Conservation (phyloP, 2,888 invertebrate species). For the Geotrupes spiniger region DNA sequence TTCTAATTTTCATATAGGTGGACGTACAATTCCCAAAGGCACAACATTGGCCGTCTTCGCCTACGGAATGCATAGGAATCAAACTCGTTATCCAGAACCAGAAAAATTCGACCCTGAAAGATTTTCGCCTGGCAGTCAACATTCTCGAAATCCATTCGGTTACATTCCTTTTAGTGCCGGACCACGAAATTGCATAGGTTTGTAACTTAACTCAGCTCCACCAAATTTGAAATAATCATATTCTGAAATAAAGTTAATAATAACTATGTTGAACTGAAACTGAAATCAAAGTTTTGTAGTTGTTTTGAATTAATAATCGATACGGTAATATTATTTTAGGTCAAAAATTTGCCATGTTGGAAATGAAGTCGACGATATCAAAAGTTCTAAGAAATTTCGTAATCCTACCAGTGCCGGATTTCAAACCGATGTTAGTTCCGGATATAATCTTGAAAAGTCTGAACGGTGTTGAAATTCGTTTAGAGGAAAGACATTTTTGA, state of each 20-base stretch:
- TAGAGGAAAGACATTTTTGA: slow-evolving; percentile 7
- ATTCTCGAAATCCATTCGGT: slow-evolving; percentile 36
- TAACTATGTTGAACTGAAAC: too few species aligned
- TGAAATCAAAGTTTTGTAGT: too few species aligned
- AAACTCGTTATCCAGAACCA: slow-evolving; percentile 48
- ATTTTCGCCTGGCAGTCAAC: slow-evolving; percentile 38
- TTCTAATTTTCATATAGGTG: slow-evolving; percentile 10
- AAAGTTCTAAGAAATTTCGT: slow-evolving; percentile 42
- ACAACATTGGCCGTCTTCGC: slow-evolving; percentile 15
- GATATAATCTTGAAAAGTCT: slow-evolving; percentile 16
- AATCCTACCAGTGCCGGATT: slow-evolving; percentile 25
- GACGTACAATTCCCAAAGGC: slow-evolving; percentile 20
- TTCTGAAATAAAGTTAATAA: too few species aligned
- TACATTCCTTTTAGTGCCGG: slow-evolving; percentile 44
- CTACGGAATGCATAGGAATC: slow-evolving; percentile 45
- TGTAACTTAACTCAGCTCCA: not conserved
- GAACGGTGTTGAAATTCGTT: slow-evolving; percentile 16
- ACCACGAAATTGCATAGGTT: slow-evolving; percentile 38
- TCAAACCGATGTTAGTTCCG: slow-evolving; percentile 12
- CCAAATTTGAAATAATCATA: too few species aligned
- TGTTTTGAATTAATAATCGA: not conserved
- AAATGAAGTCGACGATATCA: slow-evolving; percentile 35
- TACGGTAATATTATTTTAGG: slow-evolving; percentile 5
- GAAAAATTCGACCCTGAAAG: slow-evolving; percentile 43
- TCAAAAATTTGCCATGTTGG: slow-evolving; percentile 19